Evolutionary conservation across 2,888 invertebrate genomes (phyloP).

Genomic region (Tipula lateralis): DNA sequence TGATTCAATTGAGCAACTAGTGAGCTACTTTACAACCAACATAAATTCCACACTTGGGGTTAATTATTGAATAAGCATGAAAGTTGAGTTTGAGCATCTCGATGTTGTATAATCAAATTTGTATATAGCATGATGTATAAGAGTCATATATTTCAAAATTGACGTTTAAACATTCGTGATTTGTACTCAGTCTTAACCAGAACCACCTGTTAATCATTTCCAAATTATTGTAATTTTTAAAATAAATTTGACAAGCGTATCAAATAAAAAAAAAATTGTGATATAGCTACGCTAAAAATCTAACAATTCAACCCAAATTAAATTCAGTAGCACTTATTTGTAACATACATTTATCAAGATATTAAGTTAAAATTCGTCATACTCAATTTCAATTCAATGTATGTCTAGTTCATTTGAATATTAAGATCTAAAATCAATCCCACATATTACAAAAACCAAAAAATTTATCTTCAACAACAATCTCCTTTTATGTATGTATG

Average conservation of each 20-base stretch:
- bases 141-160: too few species aligned
- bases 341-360: not conserved
- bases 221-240: not conserved
- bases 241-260: not conserved
- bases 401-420: conserved; percentile 5
- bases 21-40: too few species aligned
- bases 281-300: not conserved
- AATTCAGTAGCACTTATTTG: not conserved
- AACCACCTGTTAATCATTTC: too few species aligned
- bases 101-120: too few species aligned
- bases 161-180: too few species aligned
- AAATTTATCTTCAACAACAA: not conserved
- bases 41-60: too few species aligned
- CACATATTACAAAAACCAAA: not conserved
- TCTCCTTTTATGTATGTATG: not conserved
- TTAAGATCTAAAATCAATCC: not conserved
- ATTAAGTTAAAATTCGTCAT: not conserved
- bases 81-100: too few species aligned
- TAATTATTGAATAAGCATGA: too few species aligned
- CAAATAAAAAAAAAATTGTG: not conserved
- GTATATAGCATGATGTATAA: too few species aligned
- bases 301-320: not conserved
- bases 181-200: too few species aligned
- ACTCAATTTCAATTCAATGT: not conserved
- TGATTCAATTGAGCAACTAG: too few species aligned